These are phyloP conservation scores for Pteropus rufus DNA, from an alignment of 2,797 vertebrate species.

Conservation along the genomic window DNA sequence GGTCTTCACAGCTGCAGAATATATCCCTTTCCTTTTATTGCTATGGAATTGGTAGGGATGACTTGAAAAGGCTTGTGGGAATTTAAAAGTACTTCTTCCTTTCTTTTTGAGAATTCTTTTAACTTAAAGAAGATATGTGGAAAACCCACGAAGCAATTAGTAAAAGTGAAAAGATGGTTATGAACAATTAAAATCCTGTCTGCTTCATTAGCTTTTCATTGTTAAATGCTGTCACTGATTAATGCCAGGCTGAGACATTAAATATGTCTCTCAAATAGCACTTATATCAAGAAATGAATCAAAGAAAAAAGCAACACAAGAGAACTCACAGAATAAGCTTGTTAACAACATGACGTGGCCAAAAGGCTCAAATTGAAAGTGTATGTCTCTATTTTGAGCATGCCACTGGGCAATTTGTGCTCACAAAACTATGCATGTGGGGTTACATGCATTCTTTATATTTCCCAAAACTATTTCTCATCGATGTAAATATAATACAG, in stretches of 20 bases:
- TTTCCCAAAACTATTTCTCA: background rate
- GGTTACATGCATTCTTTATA: background rate
- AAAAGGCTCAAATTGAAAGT: background rate
- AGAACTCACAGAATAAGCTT: background rate
- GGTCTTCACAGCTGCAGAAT: background rate
- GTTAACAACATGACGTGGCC: background rate
- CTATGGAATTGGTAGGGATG: background rate
- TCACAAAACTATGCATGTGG: background rate
- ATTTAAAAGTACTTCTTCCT: slow-evolving; percentile 24
- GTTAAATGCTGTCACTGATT: slow-evolving; percentile 36
- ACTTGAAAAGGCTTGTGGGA: slow-evolving; percentile 37
- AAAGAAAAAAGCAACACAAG: background rate
- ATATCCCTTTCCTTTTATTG: slow-evolving; percentile 45
- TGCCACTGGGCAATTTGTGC: background rate
- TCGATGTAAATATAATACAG: background rate
- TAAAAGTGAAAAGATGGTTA: slow-evolving; percentile 31
- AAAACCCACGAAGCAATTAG: slow-evolving; percentile 47
- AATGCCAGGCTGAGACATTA: background rate
- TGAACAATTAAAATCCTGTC: slow-evolving; percentile 52
- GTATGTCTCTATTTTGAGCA: background rate
- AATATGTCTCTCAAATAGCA: slow-evolving; percentile 38
- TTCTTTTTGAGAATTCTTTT: slow-evolving; percentile 37
- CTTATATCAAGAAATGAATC: slow-evolving; percentile 30
- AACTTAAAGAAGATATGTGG: slow-evolving; percentile 40
- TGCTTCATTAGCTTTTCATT: slow-evolving; percentile 49